Evolutionary conservation across 2,797 vertebrate species (phyloP).

Genomic region (Epinephelus malabaricus): DNA sequence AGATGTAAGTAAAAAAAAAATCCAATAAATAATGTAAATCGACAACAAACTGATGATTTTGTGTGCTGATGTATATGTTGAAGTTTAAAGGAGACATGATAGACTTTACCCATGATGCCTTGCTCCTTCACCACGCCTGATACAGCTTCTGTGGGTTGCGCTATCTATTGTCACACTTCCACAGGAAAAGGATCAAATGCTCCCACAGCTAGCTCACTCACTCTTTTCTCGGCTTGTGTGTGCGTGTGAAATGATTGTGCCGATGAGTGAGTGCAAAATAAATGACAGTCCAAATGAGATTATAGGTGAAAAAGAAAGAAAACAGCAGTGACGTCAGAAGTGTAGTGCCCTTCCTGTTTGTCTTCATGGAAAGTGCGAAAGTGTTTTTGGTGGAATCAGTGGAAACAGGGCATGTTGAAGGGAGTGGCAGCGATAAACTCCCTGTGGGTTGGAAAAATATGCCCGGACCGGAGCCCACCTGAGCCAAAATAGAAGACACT

Average conservation of each 20-base stretch:
- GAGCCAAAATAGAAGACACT: slow-evolving; percentile 54
- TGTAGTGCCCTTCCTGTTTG: slow-evolving; percentile 22
- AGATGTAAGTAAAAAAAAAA: neutral
- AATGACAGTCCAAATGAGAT: neutral
- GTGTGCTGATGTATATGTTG: neutral
- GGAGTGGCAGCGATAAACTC: slow-evolving; percentile 65
- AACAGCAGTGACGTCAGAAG: slow-evolving; percentile 25
- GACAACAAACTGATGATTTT: neutral
- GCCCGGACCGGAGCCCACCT: slow-evolving; percentile 48
- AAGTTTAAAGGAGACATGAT: neutral
- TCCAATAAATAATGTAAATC: neutral
- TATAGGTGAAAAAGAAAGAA: slow-evolving; percentile 2
- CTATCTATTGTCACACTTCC: slow-evolving; percentile 44
- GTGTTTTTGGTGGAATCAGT: slow-evolving; percentile 49
- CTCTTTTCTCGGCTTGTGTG: neutral
- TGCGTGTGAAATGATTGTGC: neutral
- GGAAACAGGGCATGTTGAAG: slow-evolving; percentile 62
- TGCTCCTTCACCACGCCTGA: slow-evolving; percentile 31
- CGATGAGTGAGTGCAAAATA: neutral
- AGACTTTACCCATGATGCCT: slow-evolving; percentile 37
- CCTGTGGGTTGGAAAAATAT: slow-evolving; percentile 72
- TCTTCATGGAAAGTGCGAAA: slow-evolving; percentile 61
- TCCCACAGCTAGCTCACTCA: neutral
- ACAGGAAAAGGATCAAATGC: slow-evolving; percentile 57
- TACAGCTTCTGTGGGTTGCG: slow-evolving; percentile 17